A percentile compares a stretch with the other conserved stretches of the same genome.
Evolutionary conservation across 2,797 vertebrate genomes (phyloP).

Genomic region (Ptychobarbus kaznakovi): DNA sequence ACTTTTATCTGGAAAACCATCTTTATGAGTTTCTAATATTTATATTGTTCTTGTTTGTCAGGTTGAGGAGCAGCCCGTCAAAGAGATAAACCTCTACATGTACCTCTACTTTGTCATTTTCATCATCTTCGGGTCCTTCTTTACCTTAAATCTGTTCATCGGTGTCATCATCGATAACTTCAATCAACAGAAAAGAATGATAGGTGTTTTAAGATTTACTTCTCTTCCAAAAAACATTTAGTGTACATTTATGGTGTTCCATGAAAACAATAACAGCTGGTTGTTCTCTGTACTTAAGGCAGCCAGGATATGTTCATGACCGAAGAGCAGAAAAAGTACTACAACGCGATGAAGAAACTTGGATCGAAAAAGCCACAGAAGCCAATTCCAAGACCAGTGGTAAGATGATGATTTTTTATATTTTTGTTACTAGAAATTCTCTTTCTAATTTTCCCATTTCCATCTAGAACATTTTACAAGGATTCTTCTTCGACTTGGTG

Average conservation of each 20-base stretch:
- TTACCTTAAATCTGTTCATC: slow-evolving; percentile 98
- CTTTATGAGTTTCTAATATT: not conserved
- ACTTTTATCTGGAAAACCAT: not conserved
- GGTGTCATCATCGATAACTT: slow-evolving; percentile 99
- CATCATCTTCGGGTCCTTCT: slow-evolving; percentile 99
- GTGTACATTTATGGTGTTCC: not conserved
- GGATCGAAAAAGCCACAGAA: slow-evolving; percentile 98
- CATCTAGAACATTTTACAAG: slow-evolving; percentile 82
- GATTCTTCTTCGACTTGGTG: slow-evolving; percentile 94
- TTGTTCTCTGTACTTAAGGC: slow-evolving; percentile 76
- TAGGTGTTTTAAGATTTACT: slow-evolving; percentile 78
- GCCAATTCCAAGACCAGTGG: slow-evolving; percentile 94
- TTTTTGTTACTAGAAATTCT: not conserved
- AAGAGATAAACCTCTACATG: slow-evolving; percentile 96
- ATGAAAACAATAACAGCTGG: not conserved
- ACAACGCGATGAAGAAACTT: slow-evolving; percentile 98
- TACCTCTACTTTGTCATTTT: slow-evolving; percentile 98
- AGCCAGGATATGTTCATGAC: slow-evolving; percentile 99
- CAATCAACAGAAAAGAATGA: slow-evolving; percentile 99
- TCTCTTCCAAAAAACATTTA: not conserved
- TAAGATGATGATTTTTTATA: slow-evolving; percentile 63
- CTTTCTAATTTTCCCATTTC: not conserved
- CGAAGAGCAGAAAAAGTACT: slow-evolving; percentile 98
- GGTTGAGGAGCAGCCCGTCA: slow-evolving; percentile 93
- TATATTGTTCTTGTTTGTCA: slow-evolving; percentile 63